These are phyloP conservation scores for Palloptera scutellata DNA, from an alignment of 2,888 invertebrate genomes.

Conservation along the genomic window DNA sequence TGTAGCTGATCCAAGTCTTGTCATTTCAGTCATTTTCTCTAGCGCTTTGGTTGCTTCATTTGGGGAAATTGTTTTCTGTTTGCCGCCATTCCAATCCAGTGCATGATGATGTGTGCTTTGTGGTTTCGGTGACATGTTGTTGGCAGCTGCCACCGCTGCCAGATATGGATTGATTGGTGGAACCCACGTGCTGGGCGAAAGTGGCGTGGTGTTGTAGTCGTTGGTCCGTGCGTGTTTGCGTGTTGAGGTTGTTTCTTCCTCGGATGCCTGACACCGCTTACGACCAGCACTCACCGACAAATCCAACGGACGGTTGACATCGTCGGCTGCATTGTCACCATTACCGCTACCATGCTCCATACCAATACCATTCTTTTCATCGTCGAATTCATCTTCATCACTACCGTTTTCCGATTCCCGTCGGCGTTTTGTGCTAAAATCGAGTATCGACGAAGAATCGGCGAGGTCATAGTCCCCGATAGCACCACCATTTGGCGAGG, in stretches of 20 bases:
- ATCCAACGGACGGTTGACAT: constrained; percentile 73
- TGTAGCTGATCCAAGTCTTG: constrained; percentile 74
- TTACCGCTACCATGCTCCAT: constrained; percentile 20
- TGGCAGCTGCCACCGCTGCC: constrained; percentile 79
- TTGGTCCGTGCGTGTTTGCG: constrained; percentile 73
- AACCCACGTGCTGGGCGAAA: constrained; percentile 75
- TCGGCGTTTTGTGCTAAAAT: constrained; percentile 80
- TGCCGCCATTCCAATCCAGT: constrained; percentile 75
- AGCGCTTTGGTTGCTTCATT: constrained; percentile 87
- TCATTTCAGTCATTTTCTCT: constrained; percentile 91
- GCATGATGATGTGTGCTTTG: constrained; percentile 60
- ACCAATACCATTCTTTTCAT: constrained; percentile 15
- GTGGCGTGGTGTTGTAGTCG: constrained; percentile 73
- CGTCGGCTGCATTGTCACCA: constrained; percentile 37
- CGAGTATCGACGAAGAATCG: constrained; percentile 71
- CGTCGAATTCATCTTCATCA: constrained; percentile 49
- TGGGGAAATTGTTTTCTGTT: constrained; percentile 75
- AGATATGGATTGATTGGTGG: constrained; percentile 84
- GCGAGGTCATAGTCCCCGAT: constrained; percentile 53
- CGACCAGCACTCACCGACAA: constrained; percentile 78
- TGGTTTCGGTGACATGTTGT: constrained; percentile 76
- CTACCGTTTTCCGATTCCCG: constrained; percentile 64
- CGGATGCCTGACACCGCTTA: constrained; percentile 77
- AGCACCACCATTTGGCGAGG: constrained; percentile 50
- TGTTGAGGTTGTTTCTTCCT: constrained; percentile 69